Conservation (phyloP, 2,113 vertebrate species). For the Oxyura jamaicensis region DNA sequence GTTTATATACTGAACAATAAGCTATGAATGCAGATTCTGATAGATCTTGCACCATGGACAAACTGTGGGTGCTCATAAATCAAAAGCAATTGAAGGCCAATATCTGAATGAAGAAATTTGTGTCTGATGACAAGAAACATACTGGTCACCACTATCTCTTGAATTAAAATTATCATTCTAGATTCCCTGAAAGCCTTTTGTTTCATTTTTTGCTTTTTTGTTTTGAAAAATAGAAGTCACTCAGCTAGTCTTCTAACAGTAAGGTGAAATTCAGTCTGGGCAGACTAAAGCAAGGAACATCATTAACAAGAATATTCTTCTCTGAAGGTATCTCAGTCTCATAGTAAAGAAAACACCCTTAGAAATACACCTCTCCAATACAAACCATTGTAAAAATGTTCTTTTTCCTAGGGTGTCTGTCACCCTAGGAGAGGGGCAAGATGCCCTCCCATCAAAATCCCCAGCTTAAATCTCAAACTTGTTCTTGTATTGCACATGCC, state of each 20-base stretch:
- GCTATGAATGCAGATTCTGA: not conserved
- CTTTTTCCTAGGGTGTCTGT: not conserved
- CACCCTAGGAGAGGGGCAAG: not conserved
- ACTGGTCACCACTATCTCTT: conserved; percentile 1
- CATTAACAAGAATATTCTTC: not conserved
- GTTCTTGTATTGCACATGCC: not conserved
- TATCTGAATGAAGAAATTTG: not conserved
- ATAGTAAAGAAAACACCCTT: not conserved
- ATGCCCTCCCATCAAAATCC: not conserved
- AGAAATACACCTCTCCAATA: not conserved
- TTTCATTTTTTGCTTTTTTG: not conserved
- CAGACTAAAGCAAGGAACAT: not conserved
- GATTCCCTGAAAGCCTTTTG: not conserved
- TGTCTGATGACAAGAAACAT: not conserved
- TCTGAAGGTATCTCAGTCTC: not conserved
- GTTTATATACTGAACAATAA: not conserved
- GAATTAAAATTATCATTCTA: conserved; percentile 8
- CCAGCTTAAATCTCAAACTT: not conserved
- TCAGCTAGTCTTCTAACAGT: not conserved
- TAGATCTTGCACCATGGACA: not conserved
- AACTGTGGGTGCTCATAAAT: not conserved
- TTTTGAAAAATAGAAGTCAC: not conserved
- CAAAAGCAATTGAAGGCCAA: not conserved
- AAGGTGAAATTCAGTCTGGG: not conserved
- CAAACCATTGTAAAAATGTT: not conserved